Conservation (phyloP, 2,797 vertebrate genomes). For the Mycteria americana region DNA sequence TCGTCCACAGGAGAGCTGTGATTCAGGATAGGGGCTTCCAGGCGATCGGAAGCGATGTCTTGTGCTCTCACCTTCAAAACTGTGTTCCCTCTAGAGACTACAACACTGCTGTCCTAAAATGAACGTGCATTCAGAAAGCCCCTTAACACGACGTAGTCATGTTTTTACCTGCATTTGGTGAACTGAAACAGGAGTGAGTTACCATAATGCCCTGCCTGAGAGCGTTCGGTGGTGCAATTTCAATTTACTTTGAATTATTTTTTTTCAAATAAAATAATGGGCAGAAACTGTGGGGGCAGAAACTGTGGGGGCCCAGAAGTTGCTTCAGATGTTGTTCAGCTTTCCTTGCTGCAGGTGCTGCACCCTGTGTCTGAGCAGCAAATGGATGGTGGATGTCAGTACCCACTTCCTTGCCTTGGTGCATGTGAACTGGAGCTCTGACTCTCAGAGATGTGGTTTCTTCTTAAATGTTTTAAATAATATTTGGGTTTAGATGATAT, state of each 20-base stretch:
- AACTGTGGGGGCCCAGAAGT: not conserved
- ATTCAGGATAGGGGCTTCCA: not conserved
- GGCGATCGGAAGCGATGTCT: not conserved
- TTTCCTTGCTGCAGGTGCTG: not conserved
- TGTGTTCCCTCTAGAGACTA: not conserved
- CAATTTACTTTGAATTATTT: not conserved
- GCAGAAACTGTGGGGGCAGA: too few species aligned
- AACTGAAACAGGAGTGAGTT: not conserved
- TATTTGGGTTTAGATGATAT: slow-evolving; percentile 5
- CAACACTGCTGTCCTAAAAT: not conserved
- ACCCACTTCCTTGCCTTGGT: not conserved
- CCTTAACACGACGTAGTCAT: not conserved
- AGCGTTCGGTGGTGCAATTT: fast-evolving
- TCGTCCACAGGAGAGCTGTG: not conserved
- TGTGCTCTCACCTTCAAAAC: not conserved
- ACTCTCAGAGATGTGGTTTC: not conserved
- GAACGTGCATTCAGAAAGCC: not conserved
- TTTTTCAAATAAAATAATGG: too few species aligned
- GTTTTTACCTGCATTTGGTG: not conserved
- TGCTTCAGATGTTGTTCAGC: not conserved
- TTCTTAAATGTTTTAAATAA: slow-evolving; percentile 15
- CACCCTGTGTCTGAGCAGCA: not conserved
- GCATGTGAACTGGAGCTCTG: not conserved
- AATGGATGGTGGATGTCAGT: not conserved
- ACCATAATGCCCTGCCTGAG: not conserved